phyloP scores from a whole-genome alignment of 1,140 invertebrate genomes.

The Laodelphax striatellus region DNA sequence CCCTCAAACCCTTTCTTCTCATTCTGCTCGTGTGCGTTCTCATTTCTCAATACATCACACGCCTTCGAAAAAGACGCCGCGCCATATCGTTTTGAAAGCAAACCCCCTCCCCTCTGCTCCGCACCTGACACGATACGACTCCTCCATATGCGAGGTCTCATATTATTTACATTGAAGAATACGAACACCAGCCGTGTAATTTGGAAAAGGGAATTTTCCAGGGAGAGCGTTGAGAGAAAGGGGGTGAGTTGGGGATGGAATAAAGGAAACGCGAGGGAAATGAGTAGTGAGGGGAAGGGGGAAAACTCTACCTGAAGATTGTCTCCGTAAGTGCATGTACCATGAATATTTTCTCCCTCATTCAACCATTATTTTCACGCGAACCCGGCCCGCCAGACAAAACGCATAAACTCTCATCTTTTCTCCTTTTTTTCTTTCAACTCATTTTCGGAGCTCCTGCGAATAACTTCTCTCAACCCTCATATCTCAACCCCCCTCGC shows the following conservation, averaged over 20 bases:
- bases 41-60: no score
- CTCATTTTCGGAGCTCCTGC: slow-evolving; percentile 7
- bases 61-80: no score
- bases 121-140: no score
- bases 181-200: no score
- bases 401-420: slow-evolving; percentile 7
- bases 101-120: no score
- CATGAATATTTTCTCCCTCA: slow-evolving; percentile 17
- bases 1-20: no score
- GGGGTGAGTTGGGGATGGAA: neutral
- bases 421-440: slow-evolving; percentile 10
- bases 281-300: neutral
- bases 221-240: neutral
- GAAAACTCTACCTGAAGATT: slow-evolving; percentile 1
- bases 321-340: slow-evolving; percentile 1
- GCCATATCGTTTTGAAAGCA: no score
- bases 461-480: neutral
- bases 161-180: no score
- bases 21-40: no score
- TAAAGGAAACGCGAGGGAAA: no score
- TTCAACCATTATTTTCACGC: slow-evolving; percentile 10
- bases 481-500: neutral
- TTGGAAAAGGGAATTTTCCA: no score
- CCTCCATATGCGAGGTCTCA: no score
- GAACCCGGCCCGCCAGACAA: neutral